Base-by-base conservation (phyloP, 1,140 invertebrate genomes). In the Aphidius ervi region DNA sequence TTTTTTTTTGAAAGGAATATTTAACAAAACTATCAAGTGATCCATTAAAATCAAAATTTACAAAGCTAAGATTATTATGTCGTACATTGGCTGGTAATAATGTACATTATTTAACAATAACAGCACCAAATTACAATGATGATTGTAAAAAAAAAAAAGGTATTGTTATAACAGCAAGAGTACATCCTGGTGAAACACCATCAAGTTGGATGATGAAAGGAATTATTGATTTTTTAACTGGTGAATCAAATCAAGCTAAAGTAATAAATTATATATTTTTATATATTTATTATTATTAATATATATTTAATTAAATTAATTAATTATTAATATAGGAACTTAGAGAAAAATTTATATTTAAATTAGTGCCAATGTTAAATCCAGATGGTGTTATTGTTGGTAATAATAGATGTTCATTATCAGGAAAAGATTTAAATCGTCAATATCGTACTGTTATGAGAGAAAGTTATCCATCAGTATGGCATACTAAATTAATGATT, bases 171-270 rank as follows among this genome's bases (percentile, higher is more conserved):
- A 93, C 93, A 37, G 91, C 91, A 1, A 83, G 95, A 63, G 95
- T 97, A 16, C 95, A 98, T 82, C 95, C 95, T n/a, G 94, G 94
- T 6, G 95, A 98, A 79, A 92, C 92, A 31, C 96, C 95, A 47
- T 87, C 94, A 0, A 96, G 93, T 5, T 97, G 93, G 93, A 94
- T 95, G 83, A 97, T 97, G 94, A 95, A 96, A 82, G 95, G 94
- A 50, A 87, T 92, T 57, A 88, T 97, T 78, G 93, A 97, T 74
- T 96, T 92, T 75, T 81, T 97, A 46, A 91, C 94, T 5, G 88
- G 93, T 46, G 89, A 92, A 65, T 85, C 87, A 0, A 84, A 83
- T 66, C 86, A 88, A 68, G 90, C 90, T 4, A 86, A 86, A 69
- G 81, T 82, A 59, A 71, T 46, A 64, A 46, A 48, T 63, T 49